phyloP scores from a whole-genome alignment of 2,888 invertebrate genomes.

The Incurvaria masculella region DNA sequence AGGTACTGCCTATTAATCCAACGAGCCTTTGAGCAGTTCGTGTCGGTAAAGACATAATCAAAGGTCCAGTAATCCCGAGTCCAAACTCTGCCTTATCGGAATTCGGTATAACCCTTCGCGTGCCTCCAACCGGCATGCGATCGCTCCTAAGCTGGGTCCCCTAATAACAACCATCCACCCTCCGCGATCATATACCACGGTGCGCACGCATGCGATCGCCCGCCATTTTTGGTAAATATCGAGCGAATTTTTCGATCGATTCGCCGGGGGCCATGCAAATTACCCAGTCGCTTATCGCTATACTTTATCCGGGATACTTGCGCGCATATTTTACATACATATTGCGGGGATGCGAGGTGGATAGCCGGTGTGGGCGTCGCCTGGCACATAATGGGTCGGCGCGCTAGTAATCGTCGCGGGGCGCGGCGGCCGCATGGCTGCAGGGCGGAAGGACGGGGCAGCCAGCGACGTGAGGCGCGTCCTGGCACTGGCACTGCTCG shows the following conservation, averaged over 20 bases:
- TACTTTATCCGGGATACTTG: slow-evolving; percentile 50
- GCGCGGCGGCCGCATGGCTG: slow-evolving; percentile 6
- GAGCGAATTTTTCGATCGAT: slow-evolving; percentile 32
- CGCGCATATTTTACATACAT: slow-evolving; percentile 50
- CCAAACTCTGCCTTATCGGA: not conserved
- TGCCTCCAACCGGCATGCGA: too few relatives aligned
- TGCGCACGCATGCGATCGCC: slow-evolving; percentile 6
- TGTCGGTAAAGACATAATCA: not conserved
- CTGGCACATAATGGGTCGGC: slow-evolving; percentile 22
- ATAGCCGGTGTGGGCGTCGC: slow-evolving; percentile 43
- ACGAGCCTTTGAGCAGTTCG: not conserved
- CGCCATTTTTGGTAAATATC: slow-evolving; percentile 39
- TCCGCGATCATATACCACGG: slow-evolving; percentile 1
- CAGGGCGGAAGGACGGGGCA: not conserved
- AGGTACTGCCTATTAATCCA: too few relatives aligned
- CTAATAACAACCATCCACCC: not conserved
- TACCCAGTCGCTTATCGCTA: slow-evolving; percentile 47
- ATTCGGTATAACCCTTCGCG: not conserved
- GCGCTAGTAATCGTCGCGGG: slow-evolving; percentile 17
- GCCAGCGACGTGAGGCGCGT: too few relatives aligned
- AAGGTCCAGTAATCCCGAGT: not conserved
- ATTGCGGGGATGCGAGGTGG: slow-evolving; percentile 31
- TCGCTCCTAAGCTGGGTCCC: not conserved
- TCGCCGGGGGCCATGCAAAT: slow-evolving; percentile 47
- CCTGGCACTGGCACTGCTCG: too few relatives aligned